Evolutionary conservation across 2,113 vertebrate species (phyloP).

Genomic region (Melanerpes formicivorus): DNA sequence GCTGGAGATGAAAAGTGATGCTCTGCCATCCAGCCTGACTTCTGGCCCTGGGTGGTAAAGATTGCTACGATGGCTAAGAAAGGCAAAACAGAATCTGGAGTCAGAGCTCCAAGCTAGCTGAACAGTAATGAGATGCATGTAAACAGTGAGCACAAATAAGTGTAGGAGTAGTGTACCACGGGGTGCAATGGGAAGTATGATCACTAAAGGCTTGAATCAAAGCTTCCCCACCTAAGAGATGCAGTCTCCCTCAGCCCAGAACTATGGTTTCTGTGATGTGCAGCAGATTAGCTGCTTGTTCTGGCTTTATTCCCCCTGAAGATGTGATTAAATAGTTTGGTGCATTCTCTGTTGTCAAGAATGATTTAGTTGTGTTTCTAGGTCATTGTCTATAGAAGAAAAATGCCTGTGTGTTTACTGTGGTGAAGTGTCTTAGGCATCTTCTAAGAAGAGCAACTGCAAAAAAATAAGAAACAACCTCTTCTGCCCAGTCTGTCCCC

Average conservation of each 20-base stretch:
- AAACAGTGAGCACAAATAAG: neutral
- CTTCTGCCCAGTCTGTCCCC: neutral
- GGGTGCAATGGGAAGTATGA: neutral
- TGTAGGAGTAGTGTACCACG: neutral
- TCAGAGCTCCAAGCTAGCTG: neutral
- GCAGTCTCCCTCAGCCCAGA: neutral
- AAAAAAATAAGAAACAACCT: neutral
- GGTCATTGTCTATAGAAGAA: conserved; percentile 22
- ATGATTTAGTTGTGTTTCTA: conserved; percentile 36
- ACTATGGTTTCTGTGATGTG: neutral
- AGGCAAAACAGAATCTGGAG: neutral
- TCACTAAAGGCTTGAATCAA: neutral
- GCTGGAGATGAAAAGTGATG: neutral
- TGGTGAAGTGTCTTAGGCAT: neutral
- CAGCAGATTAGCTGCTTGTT: neutral
- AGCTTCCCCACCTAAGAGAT: neutral
- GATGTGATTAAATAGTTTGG: conserved; percentile 29
- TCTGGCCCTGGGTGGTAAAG: neutral
- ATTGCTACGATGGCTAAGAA: fast-evolving
- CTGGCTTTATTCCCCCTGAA: conserved; percentile 7
- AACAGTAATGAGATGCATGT: neutral
- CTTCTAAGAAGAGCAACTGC: neutral
- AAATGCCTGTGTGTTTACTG: neutral
- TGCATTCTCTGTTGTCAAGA: conserved; percentile 20
- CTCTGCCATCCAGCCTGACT: neutral